Percentiles rank a stretch among this genome's conserved stretches.
These are phyloP conservation scores for Lamellibrachia columna DNA, from an alignment of 2,888 invertebrate genomes.

Conservation along the genomic window DNA sequence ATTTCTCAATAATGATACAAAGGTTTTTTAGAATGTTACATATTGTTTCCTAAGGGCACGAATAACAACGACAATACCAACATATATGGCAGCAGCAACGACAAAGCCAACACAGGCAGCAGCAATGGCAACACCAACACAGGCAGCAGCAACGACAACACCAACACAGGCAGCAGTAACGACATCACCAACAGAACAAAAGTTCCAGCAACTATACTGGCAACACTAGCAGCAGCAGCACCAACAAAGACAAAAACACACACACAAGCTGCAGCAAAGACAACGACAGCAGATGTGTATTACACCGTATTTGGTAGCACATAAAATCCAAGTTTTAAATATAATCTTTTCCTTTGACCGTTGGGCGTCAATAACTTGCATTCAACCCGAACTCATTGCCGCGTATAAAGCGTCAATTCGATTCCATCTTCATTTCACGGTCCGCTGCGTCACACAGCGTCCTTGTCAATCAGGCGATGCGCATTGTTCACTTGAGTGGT, in stretches of 20 bases:
- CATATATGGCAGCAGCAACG: neutral
- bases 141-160: neutral
- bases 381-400: neutral
- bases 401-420: neutral
- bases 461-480: neutral
- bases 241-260: neutral
- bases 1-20: too few species aligned
- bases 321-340: neutral
- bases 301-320: neutral
- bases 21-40: too few species aligned
- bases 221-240: neutral
- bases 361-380: neutral
- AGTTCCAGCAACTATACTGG: neutral
- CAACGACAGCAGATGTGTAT: neutral
- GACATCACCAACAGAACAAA: neutral
- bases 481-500: neutral
- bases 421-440: conserved; percentile 5
- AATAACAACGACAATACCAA: neutral
- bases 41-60: too few species aligned
- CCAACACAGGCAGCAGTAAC: neutral
- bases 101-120: neutral
- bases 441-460: neutral
- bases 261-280: neutral
- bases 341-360: neutral
- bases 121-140: neutral